phyloP scores from a whole-genome alignment of 1,140 invertebrate species.

The Lethrus apterus region DNA sequence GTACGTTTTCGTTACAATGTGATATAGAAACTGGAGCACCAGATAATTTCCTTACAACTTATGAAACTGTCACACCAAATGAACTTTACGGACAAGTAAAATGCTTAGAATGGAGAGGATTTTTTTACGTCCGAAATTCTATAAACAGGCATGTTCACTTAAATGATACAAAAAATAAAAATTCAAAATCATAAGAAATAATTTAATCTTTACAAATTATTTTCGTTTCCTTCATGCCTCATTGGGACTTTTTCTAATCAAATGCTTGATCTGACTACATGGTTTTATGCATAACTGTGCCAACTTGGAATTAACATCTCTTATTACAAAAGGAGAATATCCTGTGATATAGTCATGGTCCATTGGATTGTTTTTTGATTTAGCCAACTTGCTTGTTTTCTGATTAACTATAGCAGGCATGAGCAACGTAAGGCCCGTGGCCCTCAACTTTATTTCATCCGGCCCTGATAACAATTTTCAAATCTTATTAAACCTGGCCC shows the following conservation, averaged over 20 bases:
- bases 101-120: conserved; percentile 45
- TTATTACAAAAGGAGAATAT: conserved; percentile 76
- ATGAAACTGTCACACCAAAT: conserved; percentile 35
- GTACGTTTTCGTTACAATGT: conserved; percentile 43
- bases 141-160: no score
- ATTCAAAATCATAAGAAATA: no score
- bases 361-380: conserved; percentile 74
- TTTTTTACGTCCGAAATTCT: conserved; percentile 44
- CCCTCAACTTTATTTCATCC: no score
- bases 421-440: no score
- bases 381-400: conserved; percentile 64
- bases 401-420: no score
- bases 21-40: conserved; percentile 34
- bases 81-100: conserved; percentile 35
- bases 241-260: conserved; percentile 80
- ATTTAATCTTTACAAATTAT: no score
- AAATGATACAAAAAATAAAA: conserved; percentile 31
- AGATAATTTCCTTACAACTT: conserved; percentile 40
- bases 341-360: conserved; percentile 78
- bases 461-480: no score
- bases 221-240: conserved; percentile 51
- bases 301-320: conserved; percentile 84
- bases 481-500: no score
- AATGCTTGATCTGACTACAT: conserved; percentile 58
- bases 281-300: conserved; percentile 69